Base-by-base conservation (phyloP, 2,113 vertebrate species). In the Ascaphus truei region DNA sequence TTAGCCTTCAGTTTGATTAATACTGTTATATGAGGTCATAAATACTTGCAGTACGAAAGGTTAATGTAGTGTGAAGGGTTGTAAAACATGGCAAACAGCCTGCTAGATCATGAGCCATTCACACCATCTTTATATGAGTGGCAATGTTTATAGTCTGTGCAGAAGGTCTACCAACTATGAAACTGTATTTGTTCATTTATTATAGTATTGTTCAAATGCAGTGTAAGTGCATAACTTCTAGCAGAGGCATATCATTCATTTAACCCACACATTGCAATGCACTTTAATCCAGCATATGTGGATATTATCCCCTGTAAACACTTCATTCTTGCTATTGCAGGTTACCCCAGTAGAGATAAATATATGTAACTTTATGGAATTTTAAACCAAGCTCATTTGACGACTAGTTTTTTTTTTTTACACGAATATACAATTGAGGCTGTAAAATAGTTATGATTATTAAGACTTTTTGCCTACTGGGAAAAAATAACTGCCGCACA, bases 11-110 rank as follows among this genome's bases (percentile, higher is more conserved):
- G 78, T 85, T 86, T 90, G 89, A 91, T 86, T 88, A 89, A 91
- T 90, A 89, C 86, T 85, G 88, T 82, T 84, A 85, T 87, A 85
- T 83, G 83, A 88, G 84, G 83, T 87, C 88, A 88, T 90, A 92
- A 91, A 92, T 89, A 89, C 81, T 82, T 72, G 81, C 72, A 73
- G 85, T 88, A 89, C 80, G 88, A 90, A 92, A 92, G 90, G 88
- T 91, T 92, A 92, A 92, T 91, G 91, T 87, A 87, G 85, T 90
- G 86, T 91, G 88, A 85, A 87, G 72, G 74, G 84, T 88, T 87
- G 84, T 87, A 84, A 87, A 92, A 86, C 84, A 82, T 82, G 80
- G 81, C 63, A 22, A 83, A 74, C 82, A 85, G 86, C 85, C 86
- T 86, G 83, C 84, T 89, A 82, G 80, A 88, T 90, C 86, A 86